These are phyloP conservation scores for Drosophila imparisetae DNA, from an alignment of 2,888 invertebrate genomes.

Conservation along the genomic window DNA sequence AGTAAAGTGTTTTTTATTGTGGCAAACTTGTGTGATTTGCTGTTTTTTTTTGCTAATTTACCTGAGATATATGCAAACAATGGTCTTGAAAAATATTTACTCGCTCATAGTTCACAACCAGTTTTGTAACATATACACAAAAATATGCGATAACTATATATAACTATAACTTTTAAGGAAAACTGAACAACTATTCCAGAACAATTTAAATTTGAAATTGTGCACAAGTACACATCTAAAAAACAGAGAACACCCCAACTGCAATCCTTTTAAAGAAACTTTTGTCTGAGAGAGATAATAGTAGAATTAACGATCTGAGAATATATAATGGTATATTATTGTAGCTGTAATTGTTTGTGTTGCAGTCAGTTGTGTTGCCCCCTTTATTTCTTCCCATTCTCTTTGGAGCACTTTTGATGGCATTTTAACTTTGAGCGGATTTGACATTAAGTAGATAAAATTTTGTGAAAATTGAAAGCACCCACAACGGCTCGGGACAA, in stretches of 20 bases:
- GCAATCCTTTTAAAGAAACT: neutral
- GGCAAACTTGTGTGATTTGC: neutral
- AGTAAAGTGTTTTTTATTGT: conserved; percentile 27
- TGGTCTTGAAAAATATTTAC: neutral
- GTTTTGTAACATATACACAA: too few species aligned
- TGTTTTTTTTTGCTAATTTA: too few species aligned
- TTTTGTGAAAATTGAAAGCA: conserved; percentile 61
- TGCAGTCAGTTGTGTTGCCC: neutral
- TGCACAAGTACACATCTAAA: neutral
- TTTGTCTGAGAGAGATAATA: neutral
- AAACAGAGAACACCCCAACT: neutral
- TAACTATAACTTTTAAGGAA: neutral
- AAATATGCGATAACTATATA: too few species aligned
- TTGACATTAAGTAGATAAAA: conserved; percentile 58
- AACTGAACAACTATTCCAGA: neutral
- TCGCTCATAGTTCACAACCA: too few species aligned
- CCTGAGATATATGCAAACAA: neutral
- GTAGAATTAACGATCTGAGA: neutral
- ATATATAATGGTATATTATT: neutral
- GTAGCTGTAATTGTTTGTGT: neutral
- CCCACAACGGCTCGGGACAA: conserved; percentile 44
- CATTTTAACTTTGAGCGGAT: conserved; percentile 41
- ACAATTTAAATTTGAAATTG: neutral
- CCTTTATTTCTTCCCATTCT: neutral
- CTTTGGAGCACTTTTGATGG: conserved; percentile 23